Conservation (phyloP, 1,140 invertebrate genomes). For the Anastatus disparis region DNA sequence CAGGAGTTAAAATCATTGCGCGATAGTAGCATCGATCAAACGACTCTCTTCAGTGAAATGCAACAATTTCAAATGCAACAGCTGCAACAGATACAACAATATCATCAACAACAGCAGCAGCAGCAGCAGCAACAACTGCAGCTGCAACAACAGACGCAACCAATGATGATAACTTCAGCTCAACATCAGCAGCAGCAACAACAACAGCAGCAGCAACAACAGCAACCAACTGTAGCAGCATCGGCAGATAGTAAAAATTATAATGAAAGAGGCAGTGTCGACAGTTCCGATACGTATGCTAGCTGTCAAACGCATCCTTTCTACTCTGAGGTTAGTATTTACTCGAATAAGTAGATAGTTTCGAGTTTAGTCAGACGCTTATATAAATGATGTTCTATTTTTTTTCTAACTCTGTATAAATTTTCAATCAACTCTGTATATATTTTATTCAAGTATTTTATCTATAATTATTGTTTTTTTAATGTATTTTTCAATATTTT, state of each 20-base stretch:
- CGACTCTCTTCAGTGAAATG: conserved; percentile 63
- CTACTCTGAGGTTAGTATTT: conserved; percentile 76
- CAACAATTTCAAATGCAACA: conserved; percentile 17
- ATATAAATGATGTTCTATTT: no score
- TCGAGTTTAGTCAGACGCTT: no score
- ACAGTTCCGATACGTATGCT: conserved; percentile 92
- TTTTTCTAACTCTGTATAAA: no score
- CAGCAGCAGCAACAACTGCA: neutral
- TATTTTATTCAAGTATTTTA: no score
- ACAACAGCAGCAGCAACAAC: conserved; percentile 2
- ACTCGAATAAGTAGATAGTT: no score
- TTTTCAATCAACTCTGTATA: no score
- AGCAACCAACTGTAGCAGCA: neutral
- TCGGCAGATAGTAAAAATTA: conserved; percentile 59
- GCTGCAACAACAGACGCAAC: conserved; percentile 11
- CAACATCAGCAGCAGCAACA: neutral
- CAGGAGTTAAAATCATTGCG: conserved; percentile 80
- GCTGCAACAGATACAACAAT: neutral
- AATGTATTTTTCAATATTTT: no score
- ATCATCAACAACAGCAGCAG: neutral
- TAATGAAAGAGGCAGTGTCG: conserved; percentile 79
- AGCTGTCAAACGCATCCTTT: conserved; percentile 96
- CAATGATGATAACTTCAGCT: neutral
- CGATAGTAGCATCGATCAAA: conserved; percentile 61
- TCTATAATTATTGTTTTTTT: no score